Conservation (phyloP, 2,113 vertebrate genomes). For the Misgurnus anguillicaudatus region DNA sequence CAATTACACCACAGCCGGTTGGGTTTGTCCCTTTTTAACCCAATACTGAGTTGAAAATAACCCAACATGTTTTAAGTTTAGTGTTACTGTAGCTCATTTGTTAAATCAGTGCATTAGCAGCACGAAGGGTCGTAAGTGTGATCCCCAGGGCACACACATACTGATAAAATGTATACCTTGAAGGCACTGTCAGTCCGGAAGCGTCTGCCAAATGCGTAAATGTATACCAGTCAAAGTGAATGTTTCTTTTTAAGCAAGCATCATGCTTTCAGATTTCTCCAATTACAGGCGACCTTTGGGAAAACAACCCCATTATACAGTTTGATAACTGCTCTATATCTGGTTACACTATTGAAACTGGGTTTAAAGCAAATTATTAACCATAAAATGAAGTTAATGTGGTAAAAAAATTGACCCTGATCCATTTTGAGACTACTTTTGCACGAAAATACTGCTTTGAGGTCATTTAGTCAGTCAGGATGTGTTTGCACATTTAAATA, state of each 20-base stretch:
- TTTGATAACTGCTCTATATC: constrained; percentile 10
- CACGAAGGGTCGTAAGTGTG: too few relatives aligned
- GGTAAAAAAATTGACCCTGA: not conserved
- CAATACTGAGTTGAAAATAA: too few relatives aligned
- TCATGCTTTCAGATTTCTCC: not conserved
- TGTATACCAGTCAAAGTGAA: not conserved
- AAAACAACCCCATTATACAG: constrained; percentile 5
- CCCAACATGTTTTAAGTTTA: too few relatives aligned
- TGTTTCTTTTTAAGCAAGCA: not conserved
- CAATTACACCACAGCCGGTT: too few relatives aligned
- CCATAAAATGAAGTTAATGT: constrained; percentile 8
- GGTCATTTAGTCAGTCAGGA: constrained; percentile 6
- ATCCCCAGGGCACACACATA: too few relatives aligned
- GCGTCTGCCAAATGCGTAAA: too few relatives aligned
- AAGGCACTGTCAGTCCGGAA: too few relatives aligned
- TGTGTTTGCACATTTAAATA: not conserved
- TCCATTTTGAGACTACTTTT: not conserved
- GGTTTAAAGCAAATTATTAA: constrained; percentile 41
- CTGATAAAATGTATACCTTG: too few relatives aligned
- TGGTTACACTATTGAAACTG: constrained; percentile 19
- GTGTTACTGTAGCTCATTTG: too few relatives aligned
- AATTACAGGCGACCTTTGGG: not conserved
- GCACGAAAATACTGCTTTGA: not conserved
- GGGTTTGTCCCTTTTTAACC: too few relatives aligned
- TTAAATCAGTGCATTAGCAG: too few relatives aligned